phyloP scores from a whole-genome alignment of 2,113 vertebrate genomes.

The human (Homo sapiens) region DNA sequence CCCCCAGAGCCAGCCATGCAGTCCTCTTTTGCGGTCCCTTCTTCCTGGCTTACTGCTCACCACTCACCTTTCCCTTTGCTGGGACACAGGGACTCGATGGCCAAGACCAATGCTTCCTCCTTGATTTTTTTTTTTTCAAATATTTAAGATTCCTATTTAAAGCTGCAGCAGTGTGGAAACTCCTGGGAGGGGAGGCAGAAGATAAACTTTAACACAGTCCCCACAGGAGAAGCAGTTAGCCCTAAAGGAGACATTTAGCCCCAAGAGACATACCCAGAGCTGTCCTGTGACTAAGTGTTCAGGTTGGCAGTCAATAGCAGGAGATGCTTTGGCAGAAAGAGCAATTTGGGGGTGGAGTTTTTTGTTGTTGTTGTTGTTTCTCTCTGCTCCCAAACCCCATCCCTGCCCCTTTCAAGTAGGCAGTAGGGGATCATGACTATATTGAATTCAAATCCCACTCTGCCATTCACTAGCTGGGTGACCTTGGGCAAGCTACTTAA shows the following conservation, averaged over 20 bases:
- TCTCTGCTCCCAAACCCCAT: neutral
- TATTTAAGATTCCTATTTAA: neutral
- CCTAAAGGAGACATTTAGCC: neutral
- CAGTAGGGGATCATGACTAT: neutral
- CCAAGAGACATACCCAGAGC: neutral
- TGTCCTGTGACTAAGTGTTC: neutral
- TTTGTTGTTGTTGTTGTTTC: neutral
- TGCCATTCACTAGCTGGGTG: neutral
- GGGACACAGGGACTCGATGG: neutral
- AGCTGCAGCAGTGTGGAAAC: neutral
- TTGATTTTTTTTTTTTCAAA: neutral
- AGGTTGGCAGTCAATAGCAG: accelerated
- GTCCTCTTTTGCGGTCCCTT: neutral
- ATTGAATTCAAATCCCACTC: neutral
- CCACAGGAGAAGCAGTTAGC: neutral
- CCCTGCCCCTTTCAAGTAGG: neutral
- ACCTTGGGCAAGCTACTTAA: neutral
- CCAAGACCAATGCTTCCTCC: neutral
- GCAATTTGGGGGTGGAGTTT: neutral
- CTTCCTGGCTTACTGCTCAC: neutral
- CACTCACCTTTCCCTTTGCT: neutral
- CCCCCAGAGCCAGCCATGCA: neutral
- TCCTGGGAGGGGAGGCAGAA: neutral
- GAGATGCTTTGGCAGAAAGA: neutral
- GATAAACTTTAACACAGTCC: neutral